Conservation (phyloP, 1,140 invertebrate species). For the Hylaeus anthracinus region DNA sequence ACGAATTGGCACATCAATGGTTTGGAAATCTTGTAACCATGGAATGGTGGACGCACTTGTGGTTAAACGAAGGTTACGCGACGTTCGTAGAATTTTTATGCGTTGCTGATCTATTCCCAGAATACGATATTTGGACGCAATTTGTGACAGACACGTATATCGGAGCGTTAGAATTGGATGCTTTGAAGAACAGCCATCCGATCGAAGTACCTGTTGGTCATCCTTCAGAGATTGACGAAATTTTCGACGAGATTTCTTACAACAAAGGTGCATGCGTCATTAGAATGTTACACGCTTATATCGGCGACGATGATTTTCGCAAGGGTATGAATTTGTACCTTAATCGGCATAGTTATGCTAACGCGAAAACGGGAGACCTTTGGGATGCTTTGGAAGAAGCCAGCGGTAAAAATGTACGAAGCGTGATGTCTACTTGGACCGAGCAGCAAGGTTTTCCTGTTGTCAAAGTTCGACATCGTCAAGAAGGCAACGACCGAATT, state of each 20-base stretch:
- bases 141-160: conserved; percentile 93
- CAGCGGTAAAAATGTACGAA: conserved; percentile 93
- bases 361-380: conserved; percentile 96
- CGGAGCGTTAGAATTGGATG: conserved; percentile 92
- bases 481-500: conserved; percentile 83
- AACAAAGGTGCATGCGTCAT: conserved; percentile 96
- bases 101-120: conserved; percentile 92
- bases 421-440: conserved; percentile 98
- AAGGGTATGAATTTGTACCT: conserved; percentile 97
- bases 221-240: conserved; percentile 95
- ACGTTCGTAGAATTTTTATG: conserved; percentile 94
- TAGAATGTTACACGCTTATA: conserved; percentile 97
- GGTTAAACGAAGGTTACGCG: conserved; percentile 97
- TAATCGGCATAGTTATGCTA: conserved; percentile 91
- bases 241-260: conserved; percentile 98
- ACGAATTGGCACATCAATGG: conserved; percentile 95
- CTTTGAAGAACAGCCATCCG: conserved; percentile 94
- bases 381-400: conserved; percentile 95
- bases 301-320: conserved; percentile 96
- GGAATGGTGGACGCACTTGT: conserved; percentile 93
- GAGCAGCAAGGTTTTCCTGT: conserved; percentile 95
- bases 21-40: conserved; percentile 96
- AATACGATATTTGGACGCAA: conserved; percentile 96
- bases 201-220: conserved; percentile 94
- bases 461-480: conserved; percentile 80